Evolutionary conservation across 2,113 vertebrate genomes (phyloP).

Genomic region (Cebus imitator): DNA sequence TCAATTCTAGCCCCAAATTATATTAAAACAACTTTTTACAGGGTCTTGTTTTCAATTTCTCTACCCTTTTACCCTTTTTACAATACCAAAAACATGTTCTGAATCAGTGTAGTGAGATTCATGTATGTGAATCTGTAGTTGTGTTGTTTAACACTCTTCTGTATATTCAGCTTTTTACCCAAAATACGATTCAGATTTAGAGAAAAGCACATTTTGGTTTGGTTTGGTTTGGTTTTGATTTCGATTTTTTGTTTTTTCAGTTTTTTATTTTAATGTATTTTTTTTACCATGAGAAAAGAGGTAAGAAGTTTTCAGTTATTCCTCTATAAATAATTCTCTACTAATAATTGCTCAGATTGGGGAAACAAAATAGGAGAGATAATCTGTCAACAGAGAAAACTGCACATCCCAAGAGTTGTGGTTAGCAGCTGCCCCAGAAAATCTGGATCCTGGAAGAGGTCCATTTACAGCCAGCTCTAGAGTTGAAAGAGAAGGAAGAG

Average conservation of each 20-base stretch:
- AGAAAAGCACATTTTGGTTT: neutral
- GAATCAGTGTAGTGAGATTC: constrained; percentile 4
- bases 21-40: neutral
- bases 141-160: neutral
- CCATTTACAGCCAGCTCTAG: neutral
- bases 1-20: neutral
- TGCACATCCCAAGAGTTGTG: neutral
- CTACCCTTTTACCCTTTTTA: neutral
- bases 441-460: neutral
- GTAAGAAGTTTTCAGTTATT: neutral
- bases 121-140: neutral
- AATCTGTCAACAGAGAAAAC: neutral
- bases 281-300: neutral
- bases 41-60: neutral
- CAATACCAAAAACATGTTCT: neutral
- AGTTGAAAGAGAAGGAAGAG: neutral
- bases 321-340: neutral
- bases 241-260: neutral
- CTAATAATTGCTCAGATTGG: neutral
- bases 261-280: neutral
- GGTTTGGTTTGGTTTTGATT: neutral
- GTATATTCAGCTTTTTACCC: neutral
- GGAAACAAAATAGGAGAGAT: neutral
- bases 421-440: neutral
- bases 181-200: constrained; percentile 1